These are phyloP conservation scores for Echinarachnius parma DNA, from an alignment of 53 echinoderm and acorn worm species.

Conservation along the genomic window DNA sequence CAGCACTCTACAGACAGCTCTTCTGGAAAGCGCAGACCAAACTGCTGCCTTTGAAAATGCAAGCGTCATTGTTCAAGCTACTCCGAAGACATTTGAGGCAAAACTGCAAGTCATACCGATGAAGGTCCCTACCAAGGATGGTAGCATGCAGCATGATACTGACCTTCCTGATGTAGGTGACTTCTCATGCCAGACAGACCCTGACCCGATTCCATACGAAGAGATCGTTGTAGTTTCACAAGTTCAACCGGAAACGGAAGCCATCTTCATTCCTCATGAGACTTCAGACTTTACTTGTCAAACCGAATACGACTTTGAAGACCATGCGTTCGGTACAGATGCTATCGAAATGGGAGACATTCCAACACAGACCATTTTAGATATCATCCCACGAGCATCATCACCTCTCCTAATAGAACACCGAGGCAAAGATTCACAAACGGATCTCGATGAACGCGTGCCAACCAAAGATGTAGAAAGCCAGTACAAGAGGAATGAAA, in stretches of 20 bases:
- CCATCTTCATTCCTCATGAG: conserved; percentile 6
- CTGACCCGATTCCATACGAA: conserved; percentile 37
- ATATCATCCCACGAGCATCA: conserved; percentile 6
- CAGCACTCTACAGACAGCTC: conserved; percentile 38
- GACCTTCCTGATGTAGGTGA: conserved; percentile 3
- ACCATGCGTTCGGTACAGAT: conserved; percentile 20
- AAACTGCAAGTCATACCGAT: conserved; percentile 28
- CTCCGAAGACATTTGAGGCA: conserved; percentile 31
- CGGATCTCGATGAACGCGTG: not conserved
- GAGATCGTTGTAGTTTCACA: conserved; percentile 34
- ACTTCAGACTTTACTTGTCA: conserved; percentile 25
- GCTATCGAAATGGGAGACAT: not conserved
- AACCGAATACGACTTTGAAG: conserved; percentile 9
- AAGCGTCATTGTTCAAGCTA: conserved; percentile 21
- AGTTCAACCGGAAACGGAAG: conserved; percentile 4
- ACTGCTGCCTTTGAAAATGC: conserved; percentile 27
- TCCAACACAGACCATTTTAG: not conserved
- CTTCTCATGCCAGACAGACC: conserved; percentile 26
- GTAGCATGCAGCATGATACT: conserved; percentile 21
- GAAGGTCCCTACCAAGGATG: conserved; percentile 19
- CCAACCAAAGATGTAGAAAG: conserved; percentile 6
- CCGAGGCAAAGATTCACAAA: not conserved
- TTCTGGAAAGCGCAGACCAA: conserved; percentile 32
- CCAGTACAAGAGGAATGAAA: not conserved
- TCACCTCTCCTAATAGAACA: not conserved